Percentiles rank a stretch among this genome's conserved stretches.
Conservation (phyloP, 2,797 vertebrate species). For the Chiroxiphia lanceolata region DNA sequence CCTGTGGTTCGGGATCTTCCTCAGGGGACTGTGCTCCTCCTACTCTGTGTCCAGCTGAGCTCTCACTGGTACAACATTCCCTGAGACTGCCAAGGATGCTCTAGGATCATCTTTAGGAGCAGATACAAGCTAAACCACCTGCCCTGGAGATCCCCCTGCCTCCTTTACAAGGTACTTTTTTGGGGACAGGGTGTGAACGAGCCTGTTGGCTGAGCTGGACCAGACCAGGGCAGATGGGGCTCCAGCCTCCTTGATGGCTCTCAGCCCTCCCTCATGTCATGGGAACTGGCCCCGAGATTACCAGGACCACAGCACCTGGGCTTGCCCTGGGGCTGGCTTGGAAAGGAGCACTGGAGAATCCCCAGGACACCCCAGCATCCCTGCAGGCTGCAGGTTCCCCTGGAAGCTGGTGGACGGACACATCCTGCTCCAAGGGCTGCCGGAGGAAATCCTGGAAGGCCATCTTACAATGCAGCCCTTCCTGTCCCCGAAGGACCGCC, state of each 20-base stretch:
- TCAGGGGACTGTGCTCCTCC: fast-evolving
- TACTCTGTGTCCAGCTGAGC: fast-evolving
- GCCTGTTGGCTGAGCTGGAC: not conserved
- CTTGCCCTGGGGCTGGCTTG: not conserved
- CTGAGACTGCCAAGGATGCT: not conserved
- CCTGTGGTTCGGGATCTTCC: not conserved
- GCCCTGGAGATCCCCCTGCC: fast-evolving
- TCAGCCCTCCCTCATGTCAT: not conserved
- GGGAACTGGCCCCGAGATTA: not conserved
- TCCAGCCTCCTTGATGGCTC: not conserved
- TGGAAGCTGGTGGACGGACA: not conserved
- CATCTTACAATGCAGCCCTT: slow-evolving; percentile 56
- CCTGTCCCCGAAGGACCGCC: not conserved
- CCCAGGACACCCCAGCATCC: not conserved
- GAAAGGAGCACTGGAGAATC: not conserved
- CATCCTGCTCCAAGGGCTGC: not conserved
- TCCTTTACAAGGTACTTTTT: not conserved
- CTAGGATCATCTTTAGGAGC: not conserved
- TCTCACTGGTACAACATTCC: not conserved
- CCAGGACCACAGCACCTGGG: not conserved
- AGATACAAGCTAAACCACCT: not conserved
- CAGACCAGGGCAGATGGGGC: too few species aligned
- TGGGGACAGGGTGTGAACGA: not conserved
- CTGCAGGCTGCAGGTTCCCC: not conserved
- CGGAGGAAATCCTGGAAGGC: slow-evolving; percentile 67